Base-by-base conservation (phyloP, 2,113 vertebrate genomes). In the Epinephelus cyanopodus region DNA sequence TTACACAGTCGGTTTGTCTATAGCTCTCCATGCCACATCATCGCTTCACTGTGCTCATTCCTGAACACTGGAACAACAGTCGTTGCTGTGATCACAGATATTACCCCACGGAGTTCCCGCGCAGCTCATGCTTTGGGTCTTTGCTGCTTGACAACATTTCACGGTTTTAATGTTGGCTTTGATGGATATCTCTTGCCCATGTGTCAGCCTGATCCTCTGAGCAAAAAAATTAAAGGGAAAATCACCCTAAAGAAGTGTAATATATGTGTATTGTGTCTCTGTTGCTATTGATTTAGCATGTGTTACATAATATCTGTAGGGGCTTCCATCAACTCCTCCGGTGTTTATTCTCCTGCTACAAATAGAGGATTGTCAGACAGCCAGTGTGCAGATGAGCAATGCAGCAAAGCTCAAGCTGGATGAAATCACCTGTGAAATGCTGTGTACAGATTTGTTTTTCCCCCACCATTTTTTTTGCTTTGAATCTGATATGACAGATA, bases 271-370 rank as follows among this genome's bases (percentile, higher is more conserved):
- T 73, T 73, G 39, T 9, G 45, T 88, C 71, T 42, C 68, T 73
- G 60, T 67, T 67, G n/a, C 7, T 92, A 89, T 92, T 87, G 84
- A 90, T 87, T 92, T 42, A 81, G 57, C 47, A 0, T 50, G 60
- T 11, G 53, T 92, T 92, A 82, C 74, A 52, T 88, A 88, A 90
- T 79, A 85, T 82, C 89, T 92, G 83, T 75, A 85, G 81, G 82
- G 77, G 72, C 57, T 78, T 87, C 76, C 84, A 76, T 92, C 81
- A 76, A 57, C 72, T 80, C 67, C 82, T 81, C 69, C 45, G 1
- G 52, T 74, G 62, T 84, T 60, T 85, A 56, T 77, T 87, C 72
- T 88, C 53, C 52, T 57, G 66, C 86, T 84, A 57, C 90, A 87
- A 85, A 90, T 74, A 81, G 74, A 85, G 77, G 81, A 76, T 80